Base-by-base conservation (phyloP, 1,140 invertebrate genomes). In the Drosophila miranda region DNA sequence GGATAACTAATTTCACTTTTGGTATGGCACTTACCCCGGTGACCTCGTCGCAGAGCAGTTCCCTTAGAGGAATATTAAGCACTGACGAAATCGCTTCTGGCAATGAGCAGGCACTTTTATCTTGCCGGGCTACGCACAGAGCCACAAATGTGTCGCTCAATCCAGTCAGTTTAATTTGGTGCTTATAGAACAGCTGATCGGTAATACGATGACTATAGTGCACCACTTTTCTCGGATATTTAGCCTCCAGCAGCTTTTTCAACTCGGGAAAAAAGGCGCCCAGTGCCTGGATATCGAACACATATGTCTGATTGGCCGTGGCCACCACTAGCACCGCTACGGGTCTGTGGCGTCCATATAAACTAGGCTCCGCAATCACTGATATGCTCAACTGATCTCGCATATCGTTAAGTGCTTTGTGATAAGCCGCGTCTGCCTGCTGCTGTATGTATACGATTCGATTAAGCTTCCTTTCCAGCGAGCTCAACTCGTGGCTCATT, bases 141-240 rank as follows among this genome's bases (percentile, higher is more conserved):
- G 52, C 62, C 1, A 83, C 75, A 28, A 83, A 84, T 1, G 75
- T 59, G 38, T 83, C 80, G 3, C 51, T 59, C 19, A 84, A 11
- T 6, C 80, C 80, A 14, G 53, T 53, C n/a, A 83, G 19, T 6
- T 13, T 19, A 3, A 83, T 50, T 6, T 56, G 42, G 11, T 84
- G 72, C 8, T 45, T 46, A n/a, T 68, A 41, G 6, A 13, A 11
- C 2, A 83, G 38, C 6, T 72, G 56, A 46, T 83, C 76, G 9
- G 51, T 50, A 21, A 83, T 68, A 0, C 80, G 80, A 44, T 83
- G 76, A 11, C 76, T 58, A 16, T 83, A 84, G 49, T 83, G 80
- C 52, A 83, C 54, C 46, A 83, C 45, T 23, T 83, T 83, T 4
- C 60, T 30, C 0, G 80, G 80, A 34, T 13, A 26, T 6, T 68